These are phyloP conservation scores for Sebastes matsubarae DNA, from an alignment of 2,797 vertebrate species.

Conservation along the genomic window DNA sequence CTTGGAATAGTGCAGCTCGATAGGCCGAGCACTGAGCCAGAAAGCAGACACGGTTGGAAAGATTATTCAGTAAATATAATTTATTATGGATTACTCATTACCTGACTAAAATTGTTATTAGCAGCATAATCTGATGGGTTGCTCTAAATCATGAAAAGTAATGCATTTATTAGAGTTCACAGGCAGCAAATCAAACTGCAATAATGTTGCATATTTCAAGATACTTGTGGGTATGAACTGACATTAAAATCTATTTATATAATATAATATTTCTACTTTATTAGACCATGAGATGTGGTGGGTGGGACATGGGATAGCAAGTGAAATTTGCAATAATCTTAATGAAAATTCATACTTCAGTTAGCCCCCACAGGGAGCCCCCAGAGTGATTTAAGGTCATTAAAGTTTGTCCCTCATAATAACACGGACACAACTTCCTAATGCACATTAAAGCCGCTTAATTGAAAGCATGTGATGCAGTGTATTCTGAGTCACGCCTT, in stretches of 20 bases:
- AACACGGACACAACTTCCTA: slow-evolving; percentile 23
- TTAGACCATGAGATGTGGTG: background rate
- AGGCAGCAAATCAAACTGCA: background rate
- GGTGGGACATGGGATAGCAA: background rate
- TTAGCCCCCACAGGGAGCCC: background rate
- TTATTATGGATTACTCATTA: slow-evolving; percentile 50
- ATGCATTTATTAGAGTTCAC: slow-evolving; percentile 9
- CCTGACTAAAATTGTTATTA: slow-evolving; percentile 23
- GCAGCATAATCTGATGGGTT: slow-evolving; percentile 12
- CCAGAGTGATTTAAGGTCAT: slow-evolving; percentile 12
- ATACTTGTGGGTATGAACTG: background rate
- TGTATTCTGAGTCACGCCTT: slow-evolving; percentile 48
- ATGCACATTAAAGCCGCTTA: slow-evolving; percentile 27
- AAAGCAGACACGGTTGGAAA: slow-evolving; percentile 19
- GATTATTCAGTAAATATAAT: slow-evolving; percentile 45
- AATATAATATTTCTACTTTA: background rate
- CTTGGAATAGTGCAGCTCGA: slow-evolving; percentile 23
- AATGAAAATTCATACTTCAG: slow-evolving; percentile 2
- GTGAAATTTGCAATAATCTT: background rate
- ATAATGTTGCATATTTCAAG: background rate
- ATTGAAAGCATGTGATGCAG: slow-evolving; percentile 37
- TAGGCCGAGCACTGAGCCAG: slow-evolving; percentile 20
- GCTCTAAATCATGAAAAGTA: slow-evolving; percentile 18
- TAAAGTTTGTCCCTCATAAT: slow-evolving; percentile 29
- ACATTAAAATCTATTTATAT: background rate